Base-by-base conservation (phyloP, 1,140 invertebrate genomes). In the Luehdorfia chinensis region DNA sequence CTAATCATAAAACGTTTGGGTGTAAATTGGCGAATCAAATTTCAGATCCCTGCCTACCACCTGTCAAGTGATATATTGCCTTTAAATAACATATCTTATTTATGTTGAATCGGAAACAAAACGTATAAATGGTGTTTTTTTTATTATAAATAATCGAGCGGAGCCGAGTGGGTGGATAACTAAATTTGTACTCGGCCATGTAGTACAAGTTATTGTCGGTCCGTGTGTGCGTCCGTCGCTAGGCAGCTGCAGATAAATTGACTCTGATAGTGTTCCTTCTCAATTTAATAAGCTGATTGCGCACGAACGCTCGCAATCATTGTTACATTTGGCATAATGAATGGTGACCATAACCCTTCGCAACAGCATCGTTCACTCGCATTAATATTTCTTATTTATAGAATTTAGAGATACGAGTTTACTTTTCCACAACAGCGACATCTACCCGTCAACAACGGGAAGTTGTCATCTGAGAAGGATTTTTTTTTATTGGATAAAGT, bases 51-150 rank as follows among this genome's bases (percentile, higher is more conserved):
- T 72, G 54, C 75, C 70, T 80, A 86, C 83, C 83, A 86, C 83
- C 83, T 86, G 83, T 86, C 79, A 83, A 71, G 83, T 86, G 79
- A 86, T 79, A 79, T 86, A 86, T 80, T 75, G 71, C 61, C 76
- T 75, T 78, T 80, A 85, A 85, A 85, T 85, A 85, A 85, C 81
- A 80, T 84, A 86, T 86, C 83, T 86, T 84, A 86, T 86, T 86
- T 83, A 86, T 83, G 77, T 86, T 76, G 76, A 78, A 81, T 84
- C 75, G 66, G 64, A 81, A 83, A 78, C 68, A 81, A 85, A 85
- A 81, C 71, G 75, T 75, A 79, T 62, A 76, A 80, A 84, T 84
- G 76, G 59, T 31, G 30, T 12, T 9, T 12, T 39, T 61, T 71
- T 74, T 79, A 73, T 77, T 76, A 80, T 79, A 79, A 84, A 80